Evolutionary conservation across 2,113 vertebrate species (phyloP).

Genomic region (Crocuta crocuta): DNA sequence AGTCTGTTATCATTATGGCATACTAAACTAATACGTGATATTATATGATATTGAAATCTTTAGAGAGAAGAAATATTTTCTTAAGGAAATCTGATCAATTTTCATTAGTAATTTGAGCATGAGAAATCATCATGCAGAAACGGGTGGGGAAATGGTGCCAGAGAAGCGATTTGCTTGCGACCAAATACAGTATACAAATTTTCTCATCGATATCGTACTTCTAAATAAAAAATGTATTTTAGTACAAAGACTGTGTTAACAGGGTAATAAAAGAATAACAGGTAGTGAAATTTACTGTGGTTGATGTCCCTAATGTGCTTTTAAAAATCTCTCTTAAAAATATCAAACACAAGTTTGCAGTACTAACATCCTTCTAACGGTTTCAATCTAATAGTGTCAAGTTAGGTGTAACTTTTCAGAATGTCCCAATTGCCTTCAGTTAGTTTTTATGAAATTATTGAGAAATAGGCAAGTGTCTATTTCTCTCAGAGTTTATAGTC

Average conservation of each 20-base stretch:
- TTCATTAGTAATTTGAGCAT: conserved; percentile 9
- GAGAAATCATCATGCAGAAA: neutral
- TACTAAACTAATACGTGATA: neutral
- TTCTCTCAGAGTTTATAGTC: neutral
- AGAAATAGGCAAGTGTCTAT: neutral
- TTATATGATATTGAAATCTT: neutral
- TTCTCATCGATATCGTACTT: neutral
- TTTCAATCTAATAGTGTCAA: neutral
- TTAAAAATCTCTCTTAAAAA: conserved; percentile 4
- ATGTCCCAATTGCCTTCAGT: neutral
- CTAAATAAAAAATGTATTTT: neutral
- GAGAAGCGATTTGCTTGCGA: neutral
- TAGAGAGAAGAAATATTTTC: neutral
- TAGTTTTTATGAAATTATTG: neutral
- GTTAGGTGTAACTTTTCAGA: neutral
- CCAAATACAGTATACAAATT: neutral
- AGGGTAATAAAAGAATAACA: neutral
- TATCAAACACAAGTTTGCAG: neutral
- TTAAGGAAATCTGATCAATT: conserved; percentile 4
- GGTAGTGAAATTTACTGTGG: neutral
- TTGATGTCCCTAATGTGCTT: neutral
- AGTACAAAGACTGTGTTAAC: neutral
- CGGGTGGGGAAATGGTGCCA: neutral
- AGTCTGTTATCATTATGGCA: neutral
- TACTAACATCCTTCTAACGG: neutral